Base-by-base conservation (phyloP, 2,888 invertebrate species). In the Mystacides longicornis region DNA sequence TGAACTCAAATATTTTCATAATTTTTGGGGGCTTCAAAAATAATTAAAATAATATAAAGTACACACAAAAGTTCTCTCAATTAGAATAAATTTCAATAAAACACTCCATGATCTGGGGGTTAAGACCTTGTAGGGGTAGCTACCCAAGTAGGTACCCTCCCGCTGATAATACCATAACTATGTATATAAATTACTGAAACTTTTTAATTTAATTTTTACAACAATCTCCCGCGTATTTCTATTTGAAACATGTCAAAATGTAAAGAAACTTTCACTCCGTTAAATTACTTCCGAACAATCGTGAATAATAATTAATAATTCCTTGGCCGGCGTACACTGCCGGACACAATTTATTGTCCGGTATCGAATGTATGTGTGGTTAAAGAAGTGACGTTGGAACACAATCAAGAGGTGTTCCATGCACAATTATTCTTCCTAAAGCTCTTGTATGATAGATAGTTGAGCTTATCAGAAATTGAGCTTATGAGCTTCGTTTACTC, bases 71-170 rank as follows among this genome's bases (percentile, higher is more conserved):
- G 47, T 48, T 53, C 37, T 23, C 53, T 53, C 48, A 31, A 53
- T 48, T 48, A 53, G 37, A 53, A 53, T 53, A 48, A 53, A 53
- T 37, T 53, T 53, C 53, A 53, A 52, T 52, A 46, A 46, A 46
- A 46, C 21, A 46, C 46, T 18, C 3, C 20, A 18, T 20, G 21
- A 18, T 19, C n/a, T 21, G 46, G 18, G 46, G n/a, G n/a, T n/a
- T 46, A 46, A 46, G 20, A 5, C 7, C 27, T 27, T 27, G 5
- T 11, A 27, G 27, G 7, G 7, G 27, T 27, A 11, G 27, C 27
- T 11, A 7, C 27, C 11, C 5, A 27, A 5, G 27, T 27, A 27
- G 11, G 7, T 7, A 7, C 11, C 5, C 27, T 7, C 27, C 7
- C 7, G 5, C 7, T 27, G 11, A 27, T 7, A 27, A 27, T 27